phyloP scores from a whole-genome alignment of 2,888 invertebrate species.

The Drosophila borborema region DNA sequence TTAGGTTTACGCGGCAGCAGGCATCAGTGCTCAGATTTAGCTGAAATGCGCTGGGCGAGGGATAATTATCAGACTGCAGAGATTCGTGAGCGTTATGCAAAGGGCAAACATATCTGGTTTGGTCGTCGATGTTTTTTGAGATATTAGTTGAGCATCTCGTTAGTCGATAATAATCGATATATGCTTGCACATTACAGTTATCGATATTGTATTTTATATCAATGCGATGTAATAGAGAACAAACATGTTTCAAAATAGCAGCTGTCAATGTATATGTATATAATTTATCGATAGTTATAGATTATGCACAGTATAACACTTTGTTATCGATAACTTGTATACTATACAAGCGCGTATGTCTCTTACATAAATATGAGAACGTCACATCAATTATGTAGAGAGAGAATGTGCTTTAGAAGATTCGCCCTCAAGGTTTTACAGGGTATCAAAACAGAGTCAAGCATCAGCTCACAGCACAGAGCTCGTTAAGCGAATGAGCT shows the following conservation, averaged over 20 bases:
- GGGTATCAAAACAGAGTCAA: conserved; percentile 4
- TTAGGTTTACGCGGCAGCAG: neutral
- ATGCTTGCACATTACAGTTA: too few species aligned
- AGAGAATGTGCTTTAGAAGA: neutral
- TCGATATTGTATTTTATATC: too few species aligned
- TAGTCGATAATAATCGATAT: too few species aligned
- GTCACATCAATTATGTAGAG: too few species aligned
- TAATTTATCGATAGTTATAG: too few species aligned
- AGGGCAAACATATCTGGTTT: neutral
- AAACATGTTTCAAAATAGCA: too few species aligned
- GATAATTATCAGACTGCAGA: neutral
- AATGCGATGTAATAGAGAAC: too few species aligned
- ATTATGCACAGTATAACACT: too few species aligned
- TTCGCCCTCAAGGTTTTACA: neutral
- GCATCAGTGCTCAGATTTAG: neutral
- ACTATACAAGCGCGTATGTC: too few species aligned
- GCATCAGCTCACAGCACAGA: neutral
- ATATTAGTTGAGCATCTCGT: too few species aligned
- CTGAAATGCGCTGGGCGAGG: neutral
- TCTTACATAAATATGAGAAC: neutral
- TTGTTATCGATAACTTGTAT: neutral
- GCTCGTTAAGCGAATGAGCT: conserved; percentile 46
- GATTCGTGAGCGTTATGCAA: neutral
- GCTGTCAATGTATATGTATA: too few species aligned
- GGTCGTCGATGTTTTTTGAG: too few species aligned